Conservation (phyloP, 2,888 invertebrate species). For the Sericinus montela region DNA sequence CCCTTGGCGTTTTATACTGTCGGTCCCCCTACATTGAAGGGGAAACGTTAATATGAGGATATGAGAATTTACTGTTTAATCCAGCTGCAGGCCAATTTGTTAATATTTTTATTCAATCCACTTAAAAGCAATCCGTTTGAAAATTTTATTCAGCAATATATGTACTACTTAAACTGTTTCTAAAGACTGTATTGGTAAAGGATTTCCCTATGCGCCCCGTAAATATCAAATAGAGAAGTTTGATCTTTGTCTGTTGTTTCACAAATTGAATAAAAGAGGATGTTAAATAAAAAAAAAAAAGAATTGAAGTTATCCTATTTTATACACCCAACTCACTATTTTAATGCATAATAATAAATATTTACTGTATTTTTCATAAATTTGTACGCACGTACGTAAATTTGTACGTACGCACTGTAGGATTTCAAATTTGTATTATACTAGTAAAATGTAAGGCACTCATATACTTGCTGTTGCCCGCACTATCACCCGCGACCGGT, state of each 20-base stretch:
- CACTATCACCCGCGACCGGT: too few species aligned
- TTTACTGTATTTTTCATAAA: too few species aligned
- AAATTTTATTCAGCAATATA: conserved; percentile 34
- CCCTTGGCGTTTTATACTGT: conserved; percentile 53
- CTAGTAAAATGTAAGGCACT: too few species aligned
- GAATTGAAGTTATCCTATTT: too few species aligned
- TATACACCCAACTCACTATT: too few species aligned
- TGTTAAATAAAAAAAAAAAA: too few species aligned
- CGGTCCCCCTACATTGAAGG: conserved; percentile 66
- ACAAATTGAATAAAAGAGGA: too few species aligned
- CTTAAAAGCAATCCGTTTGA: conserved; percentile 60
- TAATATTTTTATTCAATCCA: conserved; percentile 78
- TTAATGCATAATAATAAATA: too few species aligned
- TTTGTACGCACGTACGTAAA: too few species aligned
- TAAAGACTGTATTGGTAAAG: neutral
- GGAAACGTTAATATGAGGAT: conserved; percentile 75
- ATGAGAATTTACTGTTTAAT: conserved; percentile 79
- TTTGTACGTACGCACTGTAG: too few species aligned
- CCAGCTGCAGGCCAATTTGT: conserved; percentile 76
- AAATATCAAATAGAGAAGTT: neutral
- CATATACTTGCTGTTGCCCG: too few species aligned
- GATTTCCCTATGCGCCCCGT: neutral
- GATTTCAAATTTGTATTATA: too few species aligned
- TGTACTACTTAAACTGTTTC: conserved; percentile 23
- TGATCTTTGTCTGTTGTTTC: neutral